Conservation (phyloP, 2,888 invertebrate genomes). For the Melinaea marsaeus region DNA sequence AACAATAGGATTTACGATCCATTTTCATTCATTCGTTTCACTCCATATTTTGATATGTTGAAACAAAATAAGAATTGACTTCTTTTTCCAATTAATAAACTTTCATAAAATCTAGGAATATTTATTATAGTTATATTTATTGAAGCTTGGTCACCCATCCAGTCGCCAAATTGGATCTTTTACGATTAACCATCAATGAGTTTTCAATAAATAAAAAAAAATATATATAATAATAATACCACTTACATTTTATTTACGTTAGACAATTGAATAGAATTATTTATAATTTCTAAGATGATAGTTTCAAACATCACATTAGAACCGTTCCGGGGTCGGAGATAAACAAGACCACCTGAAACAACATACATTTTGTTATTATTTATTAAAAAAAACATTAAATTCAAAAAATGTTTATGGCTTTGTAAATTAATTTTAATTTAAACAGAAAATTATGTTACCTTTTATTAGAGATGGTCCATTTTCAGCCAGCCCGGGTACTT, state of each 20-base stretch:
- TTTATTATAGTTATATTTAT: too few relatives aligned
- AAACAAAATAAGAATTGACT: too few relatives aligned
- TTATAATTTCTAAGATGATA: slow-evolving; percentile 54
- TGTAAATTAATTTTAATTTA: too few relatives aligned
- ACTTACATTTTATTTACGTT: slow-evolving; percentile 42
- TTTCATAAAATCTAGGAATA: too few relatives aligned
- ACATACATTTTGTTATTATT: neutral
- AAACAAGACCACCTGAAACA: slow-evolving; percentile 73
- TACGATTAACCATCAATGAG: neutral
- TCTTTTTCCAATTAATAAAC: too few relatives aligned
- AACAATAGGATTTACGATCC: too few relatives aligned
- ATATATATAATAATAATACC: neutral
- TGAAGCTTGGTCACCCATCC: too few relatives aligned
- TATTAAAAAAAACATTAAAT: too few relatives aligned
- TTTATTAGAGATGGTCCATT: slow-evolving; percentile 81
- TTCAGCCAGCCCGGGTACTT: slow-evolving; percentile 82
- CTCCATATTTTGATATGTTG: too few relatives aligned
- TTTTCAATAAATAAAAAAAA: neutral
- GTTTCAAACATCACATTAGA: slow-evolving; percentile 57
- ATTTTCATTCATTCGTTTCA: too few relatives aligned
- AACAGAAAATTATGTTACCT: slow-evolving; percentile 38
- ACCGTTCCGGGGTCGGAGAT: slow-evolving; percentile 46
- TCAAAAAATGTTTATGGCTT: too few relatives aligned
- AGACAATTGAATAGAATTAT: slow-evolving; percentile 53
- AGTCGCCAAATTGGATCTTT: too few relatives aligned